Percentiles rank a stretch among this genome's conserved stretches.
phyloP scores from a whole-genome alignment of 2,888 invertebrate genomes.

The Agrypnus murinus region DNA sequence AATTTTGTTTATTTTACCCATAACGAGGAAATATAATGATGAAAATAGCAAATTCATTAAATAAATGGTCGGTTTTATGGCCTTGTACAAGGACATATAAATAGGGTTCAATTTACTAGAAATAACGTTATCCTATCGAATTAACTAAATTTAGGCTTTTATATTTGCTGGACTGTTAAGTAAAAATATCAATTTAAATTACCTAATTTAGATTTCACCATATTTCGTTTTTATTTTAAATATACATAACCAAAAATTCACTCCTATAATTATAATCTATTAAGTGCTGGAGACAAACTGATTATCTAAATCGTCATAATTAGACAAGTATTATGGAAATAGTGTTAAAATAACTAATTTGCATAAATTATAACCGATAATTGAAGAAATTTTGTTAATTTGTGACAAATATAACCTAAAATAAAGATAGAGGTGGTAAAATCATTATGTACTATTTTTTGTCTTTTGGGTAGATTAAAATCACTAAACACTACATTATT shows the following conservation, averaged over 20 bases:
- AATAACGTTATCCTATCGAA: constrained; percentile 13
- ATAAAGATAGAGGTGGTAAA: too few species aligned
- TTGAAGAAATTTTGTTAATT: too few species aligned
- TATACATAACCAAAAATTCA: constrained; percentile 14
- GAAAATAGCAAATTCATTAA: constrained; percentile 12
- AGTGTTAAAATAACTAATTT: too few species aligned
- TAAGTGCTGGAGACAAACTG: background rate
- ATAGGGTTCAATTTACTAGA: constrained; percentile 22
- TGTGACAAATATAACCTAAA: too few species aligned
- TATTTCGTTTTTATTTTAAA: constrained; percentile 2
- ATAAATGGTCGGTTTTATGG: constrained; percentile 20
- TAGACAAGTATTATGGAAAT: too few species aligned
- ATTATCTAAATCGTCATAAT: too few species aligned
- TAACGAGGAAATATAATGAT: constrained; percentile 6
- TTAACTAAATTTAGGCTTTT: constrained; percentile 6
- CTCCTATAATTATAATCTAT: background rate
- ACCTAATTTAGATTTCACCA: constrained; percentile 30
- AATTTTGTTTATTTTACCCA: background rate
- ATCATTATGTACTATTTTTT: too few species aligned
- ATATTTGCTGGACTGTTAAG: background rate
- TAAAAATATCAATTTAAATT: constrained; percentile 23
- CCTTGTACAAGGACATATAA: constrained; percentile 25
- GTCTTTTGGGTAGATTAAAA: too few species aligned
- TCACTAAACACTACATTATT: too few species aligned
- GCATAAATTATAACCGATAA: too few species aligned